These are phyloP conservation scores for Bradypodion pumilum DNA, from an alignment of 2,797 vertebrate species.

Conservation along the genomic window DNA sequence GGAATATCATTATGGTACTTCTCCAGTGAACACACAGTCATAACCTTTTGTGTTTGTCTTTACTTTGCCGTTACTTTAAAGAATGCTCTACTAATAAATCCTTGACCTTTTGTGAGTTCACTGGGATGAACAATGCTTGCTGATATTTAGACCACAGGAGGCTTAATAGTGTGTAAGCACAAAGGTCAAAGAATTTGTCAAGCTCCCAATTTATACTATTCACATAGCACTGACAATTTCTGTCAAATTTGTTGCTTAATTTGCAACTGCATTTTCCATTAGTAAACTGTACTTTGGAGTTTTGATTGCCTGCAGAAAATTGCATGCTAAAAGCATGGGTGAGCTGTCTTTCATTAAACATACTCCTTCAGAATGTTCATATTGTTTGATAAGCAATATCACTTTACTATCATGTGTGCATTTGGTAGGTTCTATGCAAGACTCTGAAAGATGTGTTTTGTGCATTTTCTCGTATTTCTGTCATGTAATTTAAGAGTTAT, in stretches of 20 bases:
- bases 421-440: constrained; percentile 12
- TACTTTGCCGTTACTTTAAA: neutral
- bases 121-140: neutral
- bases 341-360: constrained; percentile 32
- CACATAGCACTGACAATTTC: neutral
- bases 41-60: neutral
- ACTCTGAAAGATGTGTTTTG: constrained; percentile 22
- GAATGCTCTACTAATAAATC: neutral
- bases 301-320: neutral
- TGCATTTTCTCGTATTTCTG: constrained; percentile 10
- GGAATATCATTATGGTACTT: neutral
- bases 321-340: neutral
- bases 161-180: neutral
- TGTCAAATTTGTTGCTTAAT: constrained; percentile 8
- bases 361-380: constrained; percentile 1
- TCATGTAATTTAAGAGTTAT: constrained; percentile 5
- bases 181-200: neutral
- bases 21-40: neutral
- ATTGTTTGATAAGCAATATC: constrained; percentile 32
- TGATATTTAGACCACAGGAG: neutral
- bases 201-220: neutral
- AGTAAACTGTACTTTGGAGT: neutral
- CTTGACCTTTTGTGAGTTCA: neutral
- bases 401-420: constrained; percentile 8
- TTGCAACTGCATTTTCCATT: constrained; percentile 29